A percentile compares a stretch with the other conserved stretches of the same genome.
These are phyloP conservation scores for Crotalus helleri DNA, from an alignment of 2,113 vertebrate genomes.

Conservation along the genomic window DNA sequence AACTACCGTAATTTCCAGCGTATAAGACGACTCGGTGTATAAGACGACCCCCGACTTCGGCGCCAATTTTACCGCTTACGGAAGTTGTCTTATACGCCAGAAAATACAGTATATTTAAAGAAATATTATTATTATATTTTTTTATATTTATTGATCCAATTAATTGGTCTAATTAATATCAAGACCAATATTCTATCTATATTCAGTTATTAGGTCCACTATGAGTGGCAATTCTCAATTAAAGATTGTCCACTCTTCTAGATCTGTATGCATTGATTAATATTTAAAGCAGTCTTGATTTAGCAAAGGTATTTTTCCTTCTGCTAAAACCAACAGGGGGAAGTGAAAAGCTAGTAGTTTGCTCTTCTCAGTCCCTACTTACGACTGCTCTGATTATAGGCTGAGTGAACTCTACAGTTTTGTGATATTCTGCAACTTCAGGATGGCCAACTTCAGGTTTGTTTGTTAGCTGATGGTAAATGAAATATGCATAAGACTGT, in stretches of 20 bases:
- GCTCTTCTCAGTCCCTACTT: neutral
- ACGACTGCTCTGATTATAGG: neutral
- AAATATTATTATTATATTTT: neutral
- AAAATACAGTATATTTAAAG: neutral
- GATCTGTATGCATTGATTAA: neutral
- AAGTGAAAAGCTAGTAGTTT: neutral
- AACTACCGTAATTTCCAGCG: too few relatives aligned
- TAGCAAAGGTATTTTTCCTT: neutral
- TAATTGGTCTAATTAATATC: neutral
- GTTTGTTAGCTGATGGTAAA: neutral
- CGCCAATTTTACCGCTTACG: too few relatives aligned
- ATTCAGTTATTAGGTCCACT: neutral
- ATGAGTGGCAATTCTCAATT: neutral
- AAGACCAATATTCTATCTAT: neutral
- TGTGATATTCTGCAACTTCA: neutral
- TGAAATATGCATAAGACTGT: neutral
- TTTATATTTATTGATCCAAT: too few relatives aligned
- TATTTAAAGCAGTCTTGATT: neutral
- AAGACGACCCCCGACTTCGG: too few relatives aligned
- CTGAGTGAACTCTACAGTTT: neutral
- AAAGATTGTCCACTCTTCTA: neutral
- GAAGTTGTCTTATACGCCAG: too few relatives aligned
- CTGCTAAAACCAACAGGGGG: neutral
- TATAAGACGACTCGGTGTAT: too few relatives aligned
- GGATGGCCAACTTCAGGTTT: neutral